phyloP scores from a whole-genome alignment of 2,797 vertebrate species.

The Karalla daura region DNA sequence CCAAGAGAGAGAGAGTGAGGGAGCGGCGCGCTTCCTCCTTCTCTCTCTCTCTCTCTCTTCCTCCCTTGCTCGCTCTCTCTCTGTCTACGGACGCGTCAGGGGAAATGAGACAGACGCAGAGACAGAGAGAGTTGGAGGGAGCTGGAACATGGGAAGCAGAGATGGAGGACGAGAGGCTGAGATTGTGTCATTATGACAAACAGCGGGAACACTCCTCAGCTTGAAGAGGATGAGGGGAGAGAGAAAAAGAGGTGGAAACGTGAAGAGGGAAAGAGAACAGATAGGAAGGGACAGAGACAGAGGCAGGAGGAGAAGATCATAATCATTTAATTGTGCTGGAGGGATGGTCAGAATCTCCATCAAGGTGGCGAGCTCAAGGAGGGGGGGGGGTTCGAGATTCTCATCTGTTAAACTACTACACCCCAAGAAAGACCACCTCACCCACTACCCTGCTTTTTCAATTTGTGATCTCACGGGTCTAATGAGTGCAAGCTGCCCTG shows the following conservation, averaged over 20 bases:
- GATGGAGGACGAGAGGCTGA: constrained; percentile 67
- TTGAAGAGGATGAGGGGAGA: constrained; percentile 64
- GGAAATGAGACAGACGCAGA: constrained; percentile 70
- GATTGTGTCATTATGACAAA: constrained; percentile 84
- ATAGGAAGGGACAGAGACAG: constrained; percentile 52
- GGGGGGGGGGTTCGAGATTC: constrained; percentile 59
- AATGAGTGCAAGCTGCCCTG: constrained; percentile 34
- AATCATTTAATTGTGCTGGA: constrained; percentile 86
- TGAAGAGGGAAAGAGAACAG: constrained; percentile 29
- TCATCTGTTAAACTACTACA: constrained; percentile 50
- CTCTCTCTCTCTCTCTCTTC: too few relatives aligned
- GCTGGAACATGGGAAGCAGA: constrained; percentile 56
- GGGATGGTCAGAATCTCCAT: constrained; percentile 75
- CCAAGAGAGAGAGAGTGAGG: constrained; percentile 21
- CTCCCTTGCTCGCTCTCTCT: constrained; percentile 65
- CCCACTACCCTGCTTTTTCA: constrained; percentile 34
- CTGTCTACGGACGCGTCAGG: constrained; percentile 51
- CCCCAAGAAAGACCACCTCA: constrained; percentile 39
- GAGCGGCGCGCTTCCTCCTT: too few relatives aligned
- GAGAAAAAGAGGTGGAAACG: constrained; percentile 47
- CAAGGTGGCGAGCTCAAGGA: constrained; percentile 60
- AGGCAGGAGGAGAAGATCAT: constrained; percentile 76
- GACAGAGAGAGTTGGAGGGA: constrained; percentile 44
- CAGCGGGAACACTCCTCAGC: constrained; percentile 64
- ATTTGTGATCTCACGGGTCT: constrained; percentile 43